Percentiles rank a stretch among this genome's conserved stretches.
phyloP scores from a whole-genome alignment of 2,113 vertebrate genomes.

The Merops nubicus region DNA sequence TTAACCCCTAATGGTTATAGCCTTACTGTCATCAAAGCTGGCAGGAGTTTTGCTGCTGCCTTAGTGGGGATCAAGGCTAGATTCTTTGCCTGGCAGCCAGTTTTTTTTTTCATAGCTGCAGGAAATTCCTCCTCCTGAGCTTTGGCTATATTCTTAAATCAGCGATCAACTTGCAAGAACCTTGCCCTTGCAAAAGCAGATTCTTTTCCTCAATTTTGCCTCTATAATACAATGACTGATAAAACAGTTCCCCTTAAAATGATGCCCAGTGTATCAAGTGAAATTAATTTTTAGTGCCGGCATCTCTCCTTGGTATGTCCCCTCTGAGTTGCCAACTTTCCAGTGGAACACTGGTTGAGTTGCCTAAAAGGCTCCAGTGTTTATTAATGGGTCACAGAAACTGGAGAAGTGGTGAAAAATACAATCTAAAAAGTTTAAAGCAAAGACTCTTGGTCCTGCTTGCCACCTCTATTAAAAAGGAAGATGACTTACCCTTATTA shows the following conservation, averaged over 20 bases:
- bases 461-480: not conserved
- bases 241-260: not conserved
- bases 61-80: not conserved
- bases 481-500: not conserved
- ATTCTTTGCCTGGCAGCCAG: not conserved
- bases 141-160: slow-evolving; percentile 23
- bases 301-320: slow-evolving; percentile 5
- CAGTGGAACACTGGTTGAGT: not conserved
- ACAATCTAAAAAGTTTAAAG: not conserved
- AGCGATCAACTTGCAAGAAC: not conserved
- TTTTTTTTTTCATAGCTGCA: not conserved
- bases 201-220: slow-evolving; percentile 14
- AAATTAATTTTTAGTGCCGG: not conserved
- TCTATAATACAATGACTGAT: not conserved
- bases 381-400: not conserved
- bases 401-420: not conserved
- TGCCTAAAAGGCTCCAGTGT: not conserved
- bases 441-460: not conserved
- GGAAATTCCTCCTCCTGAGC: slow-evolving; percentile 39
- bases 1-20: not conserved
- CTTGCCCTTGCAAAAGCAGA: slow-evolving; percentile 29
- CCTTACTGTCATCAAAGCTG: not conserved
- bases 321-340: slow-evolving; percentile 23
- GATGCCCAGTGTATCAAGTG: not conserved
- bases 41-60: not conserved